Percentiles rank a stretch among this genome's conserved stretches.
Conservation (phyloP, 2,797 vertebrate genomes). For the Lacerta bilineata region DNA sequence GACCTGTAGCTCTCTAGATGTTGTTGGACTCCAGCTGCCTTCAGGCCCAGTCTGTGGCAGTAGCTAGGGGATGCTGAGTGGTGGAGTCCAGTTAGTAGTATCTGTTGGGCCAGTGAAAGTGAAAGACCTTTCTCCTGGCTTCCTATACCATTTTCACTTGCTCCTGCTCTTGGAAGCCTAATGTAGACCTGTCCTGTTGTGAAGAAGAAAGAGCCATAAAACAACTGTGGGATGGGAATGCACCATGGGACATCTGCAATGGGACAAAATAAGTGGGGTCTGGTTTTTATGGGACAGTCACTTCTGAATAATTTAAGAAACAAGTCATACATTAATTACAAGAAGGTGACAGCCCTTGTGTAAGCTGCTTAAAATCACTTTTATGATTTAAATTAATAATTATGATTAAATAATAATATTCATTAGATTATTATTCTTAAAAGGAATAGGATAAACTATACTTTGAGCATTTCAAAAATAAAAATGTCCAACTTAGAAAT, state of each 20-base stretch:
- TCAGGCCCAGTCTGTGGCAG: too few species aligned
- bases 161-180: neutral
- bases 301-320: constrained; percentile 1
- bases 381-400: too few species aligned
- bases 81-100: too few species aligned
- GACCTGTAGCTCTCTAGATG: too few species aligned
- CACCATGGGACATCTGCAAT: constrained; percentile 7
- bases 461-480: neutral
- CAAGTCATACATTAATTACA: neutral
- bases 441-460: neutral
- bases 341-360: constrained; percentile 28
- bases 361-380: too few species aligned
- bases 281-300: neutral
- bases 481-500: neutral
- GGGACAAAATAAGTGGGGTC: constrained; percentile 50
- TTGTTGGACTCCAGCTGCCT: too few species aligned
- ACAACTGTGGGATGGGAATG: neutral
- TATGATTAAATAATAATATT: too few species aligned
- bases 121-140: neutral
- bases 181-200: neutral
- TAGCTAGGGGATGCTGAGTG: too few species aligned
- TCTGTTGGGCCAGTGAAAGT: neutral
- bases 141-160: neutral
- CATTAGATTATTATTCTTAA: neutral
- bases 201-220: neutral